Base-by-base conservation (phyloP, 2,888 invertebrate species). In the Belgica antarctica region DNA sequence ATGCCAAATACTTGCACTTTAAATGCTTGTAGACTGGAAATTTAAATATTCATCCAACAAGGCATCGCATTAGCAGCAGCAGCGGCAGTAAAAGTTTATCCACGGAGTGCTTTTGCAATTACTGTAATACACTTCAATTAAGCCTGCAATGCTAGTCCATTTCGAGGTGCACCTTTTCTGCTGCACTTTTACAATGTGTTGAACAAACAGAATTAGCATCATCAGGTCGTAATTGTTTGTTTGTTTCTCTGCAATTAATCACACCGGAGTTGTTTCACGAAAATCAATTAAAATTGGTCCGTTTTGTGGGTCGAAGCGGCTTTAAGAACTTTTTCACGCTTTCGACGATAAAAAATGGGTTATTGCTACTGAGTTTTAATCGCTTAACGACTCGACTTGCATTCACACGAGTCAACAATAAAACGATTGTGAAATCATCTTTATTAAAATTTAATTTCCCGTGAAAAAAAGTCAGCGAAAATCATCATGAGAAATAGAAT, bases 401-500 rank as follows among this genome's bases (percentile, higher is more conserved):
- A 41, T 22, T 52, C 17, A 19, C 19, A 22, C 52, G 52, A 52
- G 41, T 3, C 52, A 52, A 3, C 4, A 52, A 52, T 22, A 52
- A 52, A 59, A 59, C 3, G 3, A 10, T 25, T 59, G 8, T 12
- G 8, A 27, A 27, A 59, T 1, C 27, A 25, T 27, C 27, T 59
- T 59, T 59, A 27, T 22, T 52, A 22, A 25, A 59, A 25, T 62
- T 62, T 65, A 25, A n/a, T 25, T 65, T 65, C 65, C 65, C 65
- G 46, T 65, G 65, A 7, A 65, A 65, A 62, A 27, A 12, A 61
- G 1, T 62, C 7, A 17, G 19, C 36, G 10, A 31, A 17, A 61
- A 36, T 34, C 12, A 36, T 65, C 65, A 65, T 65, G 65, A 47
- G 65, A 65, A 65, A 47, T 65, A 28, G 34, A 34, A 65, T 47